Conservation (phyloP, 53 echinoderm and acorn worm species). For the Glandiceps talaboti region DNA sequence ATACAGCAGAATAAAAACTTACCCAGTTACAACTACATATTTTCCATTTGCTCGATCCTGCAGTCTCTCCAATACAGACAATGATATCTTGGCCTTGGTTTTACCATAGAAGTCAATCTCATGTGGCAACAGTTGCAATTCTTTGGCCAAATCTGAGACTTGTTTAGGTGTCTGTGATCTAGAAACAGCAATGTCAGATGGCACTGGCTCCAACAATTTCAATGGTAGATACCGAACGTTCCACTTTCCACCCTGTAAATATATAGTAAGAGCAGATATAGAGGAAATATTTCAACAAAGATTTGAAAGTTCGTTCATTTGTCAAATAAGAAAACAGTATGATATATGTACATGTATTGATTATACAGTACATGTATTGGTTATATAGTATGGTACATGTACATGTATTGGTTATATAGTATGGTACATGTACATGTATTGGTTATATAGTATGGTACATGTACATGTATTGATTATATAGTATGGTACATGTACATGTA, state of each 20-base stretch:
- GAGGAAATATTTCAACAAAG: no score
- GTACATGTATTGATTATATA: no score
- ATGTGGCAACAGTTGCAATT: conserved; percentile 69
- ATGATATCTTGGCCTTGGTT: conserved; percentile 93
- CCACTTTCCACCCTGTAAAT: conserved; percentile 60
- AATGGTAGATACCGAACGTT: conserved; percentile 77
- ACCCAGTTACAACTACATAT: conserved; percentile 96
- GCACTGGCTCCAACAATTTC: conserved; percentile 35
- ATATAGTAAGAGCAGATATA: not conserved
- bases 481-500: no score
- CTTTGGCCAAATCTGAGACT: conserved; percentile 73
- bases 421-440: no score
- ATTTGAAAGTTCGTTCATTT: no score
- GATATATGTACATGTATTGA: no score
- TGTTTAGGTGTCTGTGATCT: conserved; percentile 86
- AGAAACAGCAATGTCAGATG: conserved; percentile 88
- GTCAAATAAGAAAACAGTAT: no score
- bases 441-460: no score
- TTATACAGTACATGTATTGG: no score
- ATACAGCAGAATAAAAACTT: no score
- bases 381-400: no score
- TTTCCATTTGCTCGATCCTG: conserved; percentile 67
- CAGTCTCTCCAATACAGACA: conserved; percentile 58
- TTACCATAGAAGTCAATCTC: conserved; percentile 96
- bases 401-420: no score